These are phyloP conservation scores for Rotaria magnacalcarata DNA, from an alignment of 2,888 invertebrate genomes.

Conservation along the genomic window DNA sequence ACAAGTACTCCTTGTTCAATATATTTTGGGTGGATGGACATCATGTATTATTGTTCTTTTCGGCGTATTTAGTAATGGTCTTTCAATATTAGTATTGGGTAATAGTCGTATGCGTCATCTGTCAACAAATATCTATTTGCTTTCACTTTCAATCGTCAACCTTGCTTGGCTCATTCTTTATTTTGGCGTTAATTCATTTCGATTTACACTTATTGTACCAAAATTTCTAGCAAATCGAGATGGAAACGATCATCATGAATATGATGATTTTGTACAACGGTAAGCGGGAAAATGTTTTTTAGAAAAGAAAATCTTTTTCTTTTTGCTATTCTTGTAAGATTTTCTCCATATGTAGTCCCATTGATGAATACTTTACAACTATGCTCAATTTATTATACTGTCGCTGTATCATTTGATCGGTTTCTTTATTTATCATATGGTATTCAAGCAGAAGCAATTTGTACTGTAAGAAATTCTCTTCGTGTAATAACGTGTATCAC, in stretches of 20 bases:
- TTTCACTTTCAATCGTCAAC: background rate
- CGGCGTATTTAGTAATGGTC: background rate
- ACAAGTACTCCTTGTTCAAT: background rate
- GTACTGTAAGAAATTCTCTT: slow-evolving; percentile 31
- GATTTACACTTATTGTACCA: background rate
- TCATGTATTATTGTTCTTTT: background rate
- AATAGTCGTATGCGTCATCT: slow-evolving; percentile 14
- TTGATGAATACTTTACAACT: slow-evolving; percentile 45
- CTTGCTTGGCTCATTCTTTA: background rate
- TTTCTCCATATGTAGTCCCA: slow-evolving; percentile 40
- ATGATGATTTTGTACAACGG: background rate
- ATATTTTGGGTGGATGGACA: slow-evolving; percentile 11
- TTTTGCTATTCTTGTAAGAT: background rate
- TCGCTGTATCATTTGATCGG: slow-evolving; percentile 43
- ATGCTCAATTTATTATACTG: slow-evolving; percentile 42
- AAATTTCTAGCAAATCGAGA: background rate
- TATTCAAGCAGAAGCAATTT: slow-evolving; percentile 15
- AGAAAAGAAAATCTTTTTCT: background rate
- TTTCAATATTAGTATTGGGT: background rate
- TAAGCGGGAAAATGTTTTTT: background rate
- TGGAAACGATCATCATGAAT: background rate
- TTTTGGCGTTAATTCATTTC: background rate
- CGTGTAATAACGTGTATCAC: slow-evolving; percentile 7
- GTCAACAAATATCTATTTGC: slow-evolving; percentile 19
- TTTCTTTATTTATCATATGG: slow-evolving; percentile 41